Conservation (phyloP, 2,113 vertebrate genomes). For the Eurystomus gularis region DNA sequence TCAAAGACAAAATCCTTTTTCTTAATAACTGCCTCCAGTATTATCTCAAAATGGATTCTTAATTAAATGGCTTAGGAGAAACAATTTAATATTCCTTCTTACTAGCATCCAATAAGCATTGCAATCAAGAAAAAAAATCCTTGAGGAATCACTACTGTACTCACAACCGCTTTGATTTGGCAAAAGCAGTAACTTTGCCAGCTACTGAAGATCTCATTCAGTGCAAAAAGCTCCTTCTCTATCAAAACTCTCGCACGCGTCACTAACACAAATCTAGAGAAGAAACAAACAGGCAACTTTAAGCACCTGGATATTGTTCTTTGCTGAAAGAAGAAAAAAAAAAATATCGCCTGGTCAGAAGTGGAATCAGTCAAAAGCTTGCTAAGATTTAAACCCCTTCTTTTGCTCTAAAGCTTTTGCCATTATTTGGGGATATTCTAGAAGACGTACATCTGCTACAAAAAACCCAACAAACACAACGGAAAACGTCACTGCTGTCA, state of each 20-base stretch:
- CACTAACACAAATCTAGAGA: not conserved
- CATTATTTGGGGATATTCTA: not conserved
- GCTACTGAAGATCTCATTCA: not conserved
- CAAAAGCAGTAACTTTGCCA: not conserved
- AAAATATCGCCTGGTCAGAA: not conserved
- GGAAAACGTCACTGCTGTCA: not conserved
- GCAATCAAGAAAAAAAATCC: not conserved
- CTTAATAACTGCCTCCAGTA: not conserved
- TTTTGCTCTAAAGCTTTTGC: not conserved
- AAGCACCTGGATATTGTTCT: not conserved
- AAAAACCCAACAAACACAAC: too few relatives aligned
- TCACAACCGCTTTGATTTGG: not conserved
- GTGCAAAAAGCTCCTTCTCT: not conserved
- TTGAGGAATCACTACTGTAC: not conserved
- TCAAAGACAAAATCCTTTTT: not conserved
- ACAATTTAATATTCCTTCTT: not conserved
- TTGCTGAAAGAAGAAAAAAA: not conserved
- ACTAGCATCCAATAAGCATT: not conserved
- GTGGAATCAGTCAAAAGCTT: not conserved
- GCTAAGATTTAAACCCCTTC: not conserved
- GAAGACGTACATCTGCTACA: not conserved
- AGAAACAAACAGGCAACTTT: not conserved
- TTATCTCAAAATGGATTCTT: not conserved
- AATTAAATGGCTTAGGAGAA: constrained; percentile 22
- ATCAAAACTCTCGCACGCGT: not conserved